These are phyloP conservation scores for Zoanthus gigantus DNA, from an alignment of 92 coral and sea anemone species.

Conservation along the genomic window DNA sequence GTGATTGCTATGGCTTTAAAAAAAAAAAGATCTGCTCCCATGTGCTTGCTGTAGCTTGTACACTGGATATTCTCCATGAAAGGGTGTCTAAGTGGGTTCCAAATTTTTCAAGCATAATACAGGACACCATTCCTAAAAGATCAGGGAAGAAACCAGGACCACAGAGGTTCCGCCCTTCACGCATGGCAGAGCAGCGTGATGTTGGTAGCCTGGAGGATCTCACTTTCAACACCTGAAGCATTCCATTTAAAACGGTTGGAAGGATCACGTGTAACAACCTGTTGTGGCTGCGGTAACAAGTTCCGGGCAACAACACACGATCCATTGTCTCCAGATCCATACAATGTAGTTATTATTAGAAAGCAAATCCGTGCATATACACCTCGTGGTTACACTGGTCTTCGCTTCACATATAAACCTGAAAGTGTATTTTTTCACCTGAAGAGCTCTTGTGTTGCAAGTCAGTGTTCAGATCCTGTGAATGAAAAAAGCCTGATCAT, in stretches of 20 bases:
- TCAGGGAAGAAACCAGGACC: slow-evolving; percentile 65
- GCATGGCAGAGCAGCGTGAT: background rate
- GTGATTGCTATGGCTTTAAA: slow-evolving; percentile 59
- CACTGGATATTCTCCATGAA: slow-evolving; percentile 22
- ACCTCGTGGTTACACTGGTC: slow-evolving; percentile 53
- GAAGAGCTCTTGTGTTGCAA: slow-evolving; percentile 51
- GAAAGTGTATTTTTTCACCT: slow-evolving; percentile 65
- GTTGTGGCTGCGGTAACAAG: slow-evolving; percentile 57
- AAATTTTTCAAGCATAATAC: slow-evolving; percentile 45
- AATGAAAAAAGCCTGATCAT: slow-evolving; percentile 44
- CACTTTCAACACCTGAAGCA: slow-evolving; percentile 52
- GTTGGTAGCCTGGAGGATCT: background rate
- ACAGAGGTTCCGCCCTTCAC: slow-evolving; percentile 1
- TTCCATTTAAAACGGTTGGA: slow-evolving; percentile 44
- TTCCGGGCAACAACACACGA: slow-evolving; percentile 36
- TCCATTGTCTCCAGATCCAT: slow-evolving; percentile 50
- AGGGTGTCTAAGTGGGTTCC: slow-evolving; percentile 49
- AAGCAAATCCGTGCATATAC: slow-evolving; percentile 62
- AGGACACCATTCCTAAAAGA: slow-evolving; percentile 39
- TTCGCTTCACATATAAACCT: slow-evolving; percentile 50
- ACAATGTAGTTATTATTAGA: slow-evolving; percentile 54
- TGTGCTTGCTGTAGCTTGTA: slow-evolving; percentile 41
- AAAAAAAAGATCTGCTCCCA: slow-evolving; percentile 53
- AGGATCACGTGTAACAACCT: slow-evolving; percentile 46
- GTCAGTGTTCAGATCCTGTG: slow-evolving; percentile 54